Conservation (phyloP, 37 sponge, comb jelly and placozoan species). For the Oscarella lobularis region DNA sequence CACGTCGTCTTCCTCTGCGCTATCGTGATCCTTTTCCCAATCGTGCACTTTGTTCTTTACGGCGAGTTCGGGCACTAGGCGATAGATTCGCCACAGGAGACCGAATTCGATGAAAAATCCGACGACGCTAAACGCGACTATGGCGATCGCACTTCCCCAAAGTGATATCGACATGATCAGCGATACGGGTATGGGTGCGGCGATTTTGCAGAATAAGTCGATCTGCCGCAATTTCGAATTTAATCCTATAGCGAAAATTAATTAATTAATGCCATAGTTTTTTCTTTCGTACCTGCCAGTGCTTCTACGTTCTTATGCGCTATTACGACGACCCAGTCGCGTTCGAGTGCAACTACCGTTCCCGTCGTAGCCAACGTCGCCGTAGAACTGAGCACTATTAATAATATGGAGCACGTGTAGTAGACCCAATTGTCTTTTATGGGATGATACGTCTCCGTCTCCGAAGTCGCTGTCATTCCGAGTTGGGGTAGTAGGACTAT, state of each 20-base stretch:
- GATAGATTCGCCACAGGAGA: conserved; percentile 58
- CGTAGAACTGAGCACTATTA: conserved; percentile 52
- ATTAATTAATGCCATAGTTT: too few relatives aligned
- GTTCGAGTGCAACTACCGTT: conserved; percentile 82
- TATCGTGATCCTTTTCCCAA: neutral
- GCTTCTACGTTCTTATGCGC: conserved; percentile 42
- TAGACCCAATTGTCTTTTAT: too few relatives aligned
- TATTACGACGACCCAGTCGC: conserved; percentile 94
- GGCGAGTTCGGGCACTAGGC: conserved; percentile 59
- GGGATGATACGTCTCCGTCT: too few relatives aligned
- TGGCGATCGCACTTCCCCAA: conserved; percentile 23
- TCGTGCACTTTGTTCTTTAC: conserved; percentile 23
- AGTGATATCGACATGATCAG: conserved; percentile 4
- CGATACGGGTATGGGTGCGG: conserved; percentile 5
- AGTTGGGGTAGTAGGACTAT: too few relatives aligned
- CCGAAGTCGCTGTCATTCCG: too few relatives aligned
- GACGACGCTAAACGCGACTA: conserved; percentile 87
- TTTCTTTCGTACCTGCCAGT: conserved; percentile 86
- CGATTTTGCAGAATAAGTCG: conserved; percentile 79
- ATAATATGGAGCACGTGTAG: too few relatives aligned
- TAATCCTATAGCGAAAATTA: too few relatives aligned
- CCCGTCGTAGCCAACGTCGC: conserved; percentile 70
- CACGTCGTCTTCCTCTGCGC: conserved; percentile 11
- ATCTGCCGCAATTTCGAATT: conserved; percentile 91
- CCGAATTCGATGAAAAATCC: conserved; percentile 78